Evolutionary conservation across 2,888 invertebrate genomes (phyloP), one percentile per base, ranked within the genome.

Genomic region (Leptarthrus brevirostris): DNA sequence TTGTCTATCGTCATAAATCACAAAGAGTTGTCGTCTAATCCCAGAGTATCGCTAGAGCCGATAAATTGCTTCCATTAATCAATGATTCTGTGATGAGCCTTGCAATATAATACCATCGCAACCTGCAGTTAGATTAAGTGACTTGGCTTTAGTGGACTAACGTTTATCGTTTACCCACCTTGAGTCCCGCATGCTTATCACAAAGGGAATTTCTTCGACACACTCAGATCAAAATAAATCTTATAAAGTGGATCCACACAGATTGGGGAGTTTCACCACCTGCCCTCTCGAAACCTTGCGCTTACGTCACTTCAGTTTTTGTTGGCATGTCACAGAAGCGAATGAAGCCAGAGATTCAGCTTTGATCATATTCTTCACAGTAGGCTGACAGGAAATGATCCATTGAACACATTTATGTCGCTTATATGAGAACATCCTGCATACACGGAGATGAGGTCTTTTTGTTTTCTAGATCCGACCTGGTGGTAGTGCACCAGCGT

Each of bases 371-470:
- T 24, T 66, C 66, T 47, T 66, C 66, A 26, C 66, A 66, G 66
- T 66, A 47, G 66, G 66, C 14, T 66, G 66, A 24, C 66, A 24
- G 66, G 66, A 66, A 66, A 66, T 66, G 66, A 44, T 66, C 66
- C 66, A 66, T 66, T 66, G 66, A 66, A 47, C 66, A 66, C 47
- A 56, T 56, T 66, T 66, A 66, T 47, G 66, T 20, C 66, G 47
- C 49, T 66, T 49, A 66, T 66, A 66, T 66, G 66, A 66, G 66
- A 66, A 66, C 66, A 66, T 66, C 66, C 66, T 66, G 66, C 66
- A 61, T 40, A 61, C 61, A 34, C 6, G 14, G 34, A 8, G 18
- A 20, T 6, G 2, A 20, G 12, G n/a, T 16, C 58, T 14, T n/a
- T 30, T n/a, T 10, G 26, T 10, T 8, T 1, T 4, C 30, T 22